phyloP scores from a whole-genome alignment of 2,113 vertebrate genomes.

The Aix galericulata region DNA sequence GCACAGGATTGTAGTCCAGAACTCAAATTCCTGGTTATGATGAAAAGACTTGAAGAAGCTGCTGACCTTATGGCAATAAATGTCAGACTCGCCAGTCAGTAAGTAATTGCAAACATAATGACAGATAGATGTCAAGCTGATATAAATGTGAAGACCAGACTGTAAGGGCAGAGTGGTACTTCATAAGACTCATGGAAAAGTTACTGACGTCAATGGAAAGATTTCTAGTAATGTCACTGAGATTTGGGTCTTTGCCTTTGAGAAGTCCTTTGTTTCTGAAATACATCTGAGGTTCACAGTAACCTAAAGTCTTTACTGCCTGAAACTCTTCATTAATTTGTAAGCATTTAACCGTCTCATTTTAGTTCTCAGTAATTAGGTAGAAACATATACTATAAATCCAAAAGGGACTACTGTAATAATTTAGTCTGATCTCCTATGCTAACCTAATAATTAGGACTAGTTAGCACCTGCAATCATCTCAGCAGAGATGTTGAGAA shows the following conservation, averaged over 20 bases:
- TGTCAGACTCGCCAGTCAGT: slow-evolving; percentile 79
- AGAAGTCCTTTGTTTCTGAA: background rate
- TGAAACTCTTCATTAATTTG: background rate
- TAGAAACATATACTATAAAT: background rate
- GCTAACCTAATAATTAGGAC: slow-evolving; percentile 1
- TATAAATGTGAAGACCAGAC: background rate
- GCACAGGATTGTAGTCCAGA: slow-evolving; percentile 82
- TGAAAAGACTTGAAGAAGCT: slow-evolving; percentile 72
- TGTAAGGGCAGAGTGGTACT: background rate
- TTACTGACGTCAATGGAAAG: background rate
- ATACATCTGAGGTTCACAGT: background rate
- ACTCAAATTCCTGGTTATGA: slow-evolving; percentile 81
- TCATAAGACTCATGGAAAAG: background rate
- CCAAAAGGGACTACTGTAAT: background rate
- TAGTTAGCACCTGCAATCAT: background rate
- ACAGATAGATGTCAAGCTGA: background rate
- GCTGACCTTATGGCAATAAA: slow-evolving; percentile 66
- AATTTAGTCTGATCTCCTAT: background rate
- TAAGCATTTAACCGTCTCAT: background rate
- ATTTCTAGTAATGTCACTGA: background rate
- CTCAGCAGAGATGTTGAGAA: background rate
- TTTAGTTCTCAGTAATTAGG: background rate
- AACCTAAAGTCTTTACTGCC: background rate
- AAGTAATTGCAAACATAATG: slow-evolving; percentile 49
- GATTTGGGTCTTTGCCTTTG: background rate